Evolutionary conservation across 2,888 invertebrate genomes (phyloP).

Genomic region (Crepidodera aurea): DNA sequence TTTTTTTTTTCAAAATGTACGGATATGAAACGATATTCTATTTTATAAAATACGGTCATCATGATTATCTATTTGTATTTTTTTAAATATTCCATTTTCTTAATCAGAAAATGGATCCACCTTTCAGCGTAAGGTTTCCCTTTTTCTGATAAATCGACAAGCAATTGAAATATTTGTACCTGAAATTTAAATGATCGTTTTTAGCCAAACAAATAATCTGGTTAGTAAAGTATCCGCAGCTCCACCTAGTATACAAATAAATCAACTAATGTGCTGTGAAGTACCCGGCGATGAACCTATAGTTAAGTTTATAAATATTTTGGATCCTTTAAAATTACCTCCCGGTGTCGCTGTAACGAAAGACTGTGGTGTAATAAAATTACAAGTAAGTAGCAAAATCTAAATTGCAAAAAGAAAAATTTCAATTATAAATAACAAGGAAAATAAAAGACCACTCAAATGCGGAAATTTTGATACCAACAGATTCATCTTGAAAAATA

Average conservation of each 20-base stretch:
- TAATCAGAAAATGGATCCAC: too few species aligned
- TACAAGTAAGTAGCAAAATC: constrained; percentile 55
- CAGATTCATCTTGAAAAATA: too few species aligned
- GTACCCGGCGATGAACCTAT: constrained; percentile 60
- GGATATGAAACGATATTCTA: too few species aligned
- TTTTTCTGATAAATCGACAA: background rate
- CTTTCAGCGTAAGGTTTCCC: too few species aligned
- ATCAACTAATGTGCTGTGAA: constrained; percentile 59
- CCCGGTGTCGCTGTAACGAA: constrained; percentile 54
- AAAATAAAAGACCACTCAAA: constrained; percentile 1
- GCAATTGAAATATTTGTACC: background rate
- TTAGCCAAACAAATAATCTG: constrained; percentile 34
- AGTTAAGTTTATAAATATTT: constrained; percentile 57
- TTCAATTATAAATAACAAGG: too few species aligned
- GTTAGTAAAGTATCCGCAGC: constrained; percentile 42
- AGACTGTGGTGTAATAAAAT: constrained; percentile 53
- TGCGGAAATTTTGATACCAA: too few species aligned
- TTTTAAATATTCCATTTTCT: too few species aligned
- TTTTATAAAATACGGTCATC: too few species aligned
- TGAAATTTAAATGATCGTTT: constrained; percentile 5
- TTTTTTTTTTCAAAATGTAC: too few species aligned
- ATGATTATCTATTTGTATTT: too few species aligned
- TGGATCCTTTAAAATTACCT: constrained; percentile 58
- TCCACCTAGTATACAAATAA: constrained; percentile 59
- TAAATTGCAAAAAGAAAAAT: too few species aligned